Conservation (phyloP, 2,888 invertebrate genomes). For the Elegia similella region DNA sequence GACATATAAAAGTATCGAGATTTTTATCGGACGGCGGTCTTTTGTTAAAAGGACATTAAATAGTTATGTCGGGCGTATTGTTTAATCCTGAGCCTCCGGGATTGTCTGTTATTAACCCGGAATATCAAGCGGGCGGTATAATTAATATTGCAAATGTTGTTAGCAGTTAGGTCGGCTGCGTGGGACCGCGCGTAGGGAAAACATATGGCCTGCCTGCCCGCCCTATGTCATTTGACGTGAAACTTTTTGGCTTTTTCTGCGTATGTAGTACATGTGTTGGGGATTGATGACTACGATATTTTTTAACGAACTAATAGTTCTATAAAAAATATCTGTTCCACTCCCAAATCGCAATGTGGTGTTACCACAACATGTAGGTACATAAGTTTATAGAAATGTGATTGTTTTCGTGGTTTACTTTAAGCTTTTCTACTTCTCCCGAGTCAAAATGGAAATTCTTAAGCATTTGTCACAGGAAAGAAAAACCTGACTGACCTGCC, state of each 20-base stretch:
- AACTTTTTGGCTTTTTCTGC: constrained; percentile 11
- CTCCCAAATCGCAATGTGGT: too few relatives aligned
- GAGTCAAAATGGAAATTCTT: too few relatives aligned
- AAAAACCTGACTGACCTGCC: too few relatives aligned
- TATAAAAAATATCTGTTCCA: too few relatives aligned
- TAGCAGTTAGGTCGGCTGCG: constrained; percentile 60
- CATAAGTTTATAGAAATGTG: too few relatives aligned
- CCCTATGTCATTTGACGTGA: background rate
- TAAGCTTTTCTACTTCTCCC: too few relatives aligned
- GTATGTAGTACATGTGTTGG: background rate
- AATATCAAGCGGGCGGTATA: constrained; percentile 57
- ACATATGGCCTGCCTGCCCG: constrained; percentile 6
- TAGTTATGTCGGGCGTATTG: constrained; percentile 59
- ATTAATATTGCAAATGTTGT: constrained; percentile 79
- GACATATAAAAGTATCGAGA: constrained; percentile 24
- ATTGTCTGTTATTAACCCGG: constrained; percentile 63
- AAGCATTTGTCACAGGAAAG: too few relatives aligned
- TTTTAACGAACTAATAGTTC: background rate
- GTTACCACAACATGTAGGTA: too few relatives aligned
- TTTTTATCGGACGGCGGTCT: constrained; percentile 38
- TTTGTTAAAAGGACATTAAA: constrained; percentile 54
- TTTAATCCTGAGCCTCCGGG: constrained; percentile 59
- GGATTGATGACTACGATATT: background rate
- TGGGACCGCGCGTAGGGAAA: constrained; percentile 31
- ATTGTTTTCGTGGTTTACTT: too few relatives aligned